Base-by-base conservation (phyloP, 2,113 vertebrate species). In the Limanda limanda region DNA sequence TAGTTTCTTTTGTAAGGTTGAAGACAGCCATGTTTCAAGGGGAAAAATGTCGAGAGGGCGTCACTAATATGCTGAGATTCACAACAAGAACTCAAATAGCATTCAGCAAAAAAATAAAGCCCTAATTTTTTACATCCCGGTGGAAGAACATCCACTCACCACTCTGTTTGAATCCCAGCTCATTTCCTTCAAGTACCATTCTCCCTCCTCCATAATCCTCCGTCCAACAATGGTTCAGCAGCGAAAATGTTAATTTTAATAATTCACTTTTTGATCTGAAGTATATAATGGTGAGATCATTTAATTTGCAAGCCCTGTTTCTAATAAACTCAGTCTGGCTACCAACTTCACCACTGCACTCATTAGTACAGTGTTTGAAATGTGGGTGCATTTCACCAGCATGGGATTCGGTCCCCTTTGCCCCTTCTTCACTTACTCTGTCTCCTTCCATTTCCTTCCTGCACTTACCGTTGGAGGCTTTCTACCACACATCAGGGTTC, bases 241-340 rank as follows among this genome's bases (percentile, higher is more conserved):
- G 56, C 24, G 73, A 80, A 75, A 71, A 80, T 78, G 56, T 68
- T 74, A 27, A 73, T 83, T 78, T 85, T 72, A 79, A 81, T 84
- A 74, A 90, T 77, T 86, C 67, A 67, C 20, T 71, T 80, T 79
- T 81, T 60, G 40, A 78, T 84, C 71, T 69, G 63, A 82, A 67
- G 21, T 42, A 24, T 70, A 57, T 73, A 84, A 72, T 66, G 23
- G 37, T 21, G 64, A 68, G 64, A 62, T 62, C 13, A 66, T 83
- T 86, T 69, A 7, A 27, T 76, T 67, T 56, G 65, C 40, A 68
- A 64, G n/a, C 27, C 18, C 8, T 15, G 15, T 65, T 75, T 78
- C 25, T 76, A 4, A 60, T 68, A 24, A 2, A 56, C 24, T 18
- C 47, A 54, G 47, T 52, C 74, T 79, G 73, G 42, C 47, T 35